Evolutionary conservation across 1,140 invertebrate genomes (phyloP).

Genomic region (Leptestheria dahalacensis): DNA sequence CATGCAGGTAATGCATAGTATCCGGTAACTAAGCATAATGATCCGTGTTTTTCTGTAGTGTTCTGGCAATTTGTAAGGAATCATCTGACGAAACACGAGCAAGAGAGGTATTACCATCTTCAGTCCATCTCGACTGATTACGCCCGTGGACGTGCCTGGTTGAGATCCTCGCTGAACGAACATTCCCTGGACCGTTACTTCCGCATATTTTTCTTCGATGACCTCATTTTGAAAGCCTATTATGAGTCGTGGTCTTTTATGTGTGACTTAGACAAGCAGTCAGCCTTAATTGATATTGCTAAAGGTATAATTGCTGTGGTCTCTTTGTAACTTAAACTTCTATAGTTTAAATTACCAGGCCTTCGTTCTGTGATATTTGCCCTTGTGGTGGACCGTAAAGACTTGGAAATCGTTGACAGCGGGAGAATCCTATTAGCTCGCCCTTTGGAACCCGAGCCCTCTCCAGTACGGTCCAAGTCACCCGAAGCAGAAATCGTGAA

Average conservation of each 20-base stretch:
- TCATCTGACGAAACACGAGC: constrained; percentile 69
- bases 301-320: no score
- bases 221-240: constrained; percentile 44
- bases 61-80: constrained; percentile 32
- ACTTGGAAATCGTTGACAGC: constrained; percentile 33
- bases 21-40: background rate
- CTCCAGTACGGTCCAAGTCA: background rate
- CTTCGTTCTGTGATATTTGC: constrained; percentile 76
- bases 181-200: constrained; percentile 69
- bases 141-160: constrained; percentile 59
- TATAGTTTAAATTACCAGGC: constrained; percentile 36
- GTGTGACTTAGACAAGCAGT: constrained; percentile 52
- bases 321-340: constrained; percentile 8
- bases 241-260: constrained; percentile 76
- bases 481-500: background rate
- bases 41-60: constrained; percentile 15
- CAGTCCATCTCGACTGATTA: constrained; percentile 63
- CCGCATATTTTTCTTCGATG: constrained; percentile 52
- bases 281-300: constrained; percentile 60
- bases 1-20: constrained; percentile 26
- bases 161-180: constrained; percentile 73
- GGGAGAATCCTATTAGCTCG: background rate
- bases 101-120: constrained; percentile 63
- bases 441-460: background rate
- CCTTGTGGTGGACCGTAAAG: constrained; percentile 68